These are phyloP conservation scores for Thamnaconus septentrionalis DNA, from an alignment of 2,113 vertebrate genomes.

Conservation along the genomic window DNA sequence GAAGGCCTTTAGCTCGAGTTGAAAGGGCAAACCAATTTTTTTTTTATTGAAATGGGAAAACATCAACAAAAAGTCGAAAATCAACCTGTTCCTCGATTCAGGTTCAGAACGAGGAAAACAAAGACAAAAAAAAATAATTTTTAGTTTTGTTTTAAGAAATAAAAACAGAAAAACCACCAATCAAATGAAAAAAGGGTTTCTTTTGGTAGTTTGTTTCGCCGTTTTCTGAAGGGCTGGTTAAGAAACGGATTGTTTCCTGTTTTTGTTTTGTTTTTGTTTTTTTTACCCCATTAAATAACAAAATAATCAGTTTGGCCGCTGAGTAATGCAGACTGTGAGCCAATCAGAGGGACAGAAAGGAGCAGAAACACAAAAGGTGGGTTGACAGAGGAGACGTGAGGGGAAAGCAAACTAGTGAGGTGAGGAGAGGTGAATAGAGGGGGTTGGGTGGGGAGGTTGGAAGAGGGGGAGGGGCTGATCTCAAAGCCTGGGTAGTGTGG, in stretches of 20 bases:
- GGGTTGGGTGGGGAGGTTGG: background rate
- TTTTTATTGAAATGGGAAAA: no score
- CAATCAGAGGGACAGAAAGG: slow-evolving; percentile 5
- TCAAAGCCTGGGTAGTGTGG: slow-evolving; percentile 30
- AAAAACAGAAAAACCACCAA: no score
- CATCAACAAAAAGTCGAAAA: no score
- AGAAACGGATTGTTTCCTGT: background rate
- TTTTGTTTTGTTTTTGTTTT: no score
- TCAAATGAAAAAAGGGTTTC: no score
- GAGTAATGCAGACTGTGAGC: slow-evolving; percentile 37
- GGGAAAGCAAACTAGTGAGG: slow-evolving; percentile 25
- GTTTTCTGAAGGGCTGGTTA: slow-evolving; percentile 2
- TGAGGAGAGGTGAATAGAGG: background rate
- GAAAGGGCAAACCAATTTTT: no score
- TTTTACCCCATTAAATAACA: slow-evolving; percentile 6
- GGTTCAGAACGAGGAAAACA: no score
- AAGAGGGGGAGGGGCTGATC: slow-evolving; percentile 28
- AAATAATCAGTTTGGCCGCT: background rate
- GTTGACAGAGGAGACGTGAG: background rate
- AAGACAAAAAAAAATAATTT: no score
- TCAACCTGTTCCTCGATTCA: background rate
- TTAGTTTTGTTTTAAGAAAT: no score
- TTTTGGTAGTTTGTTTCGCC: slow-evolving; percentile 36
- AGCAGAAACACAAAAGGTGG: slow-evolving; percentile 21
- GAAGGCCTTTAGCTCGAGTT: no score